Evolutionary conservation across 2,113 vertebrate genomes (phyloP).

Genomic region (Scolopax mira): DNA sequence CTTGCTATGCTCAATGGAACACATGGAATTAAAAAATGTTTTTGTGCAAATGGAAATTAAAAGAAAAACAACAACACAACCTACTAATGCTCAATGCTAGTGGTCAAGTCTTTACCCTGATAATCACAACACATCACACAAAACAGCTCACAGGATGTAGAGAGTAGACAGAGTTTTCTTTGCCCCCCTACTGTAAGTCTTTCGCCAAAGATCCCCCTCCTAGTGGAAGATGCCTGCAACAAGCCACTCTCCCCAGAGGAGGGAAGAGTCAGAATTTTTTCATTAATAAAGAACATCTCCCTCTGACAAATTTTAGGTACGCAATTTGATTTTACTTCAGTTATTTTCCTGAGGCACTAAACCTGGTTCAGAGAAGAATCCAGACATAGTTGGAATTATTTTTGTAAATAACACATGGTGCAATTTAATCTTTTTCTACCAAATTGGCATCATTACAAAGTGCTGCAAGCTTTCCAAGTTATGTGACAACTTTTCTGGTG

Average conservation of each 20-base stretch:
- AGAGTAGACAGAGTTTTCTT: not conserved
- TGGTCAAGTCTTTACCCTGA: not conserved
- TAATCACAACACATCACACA: not conserved
- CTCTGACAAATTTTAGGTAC: not conserved
- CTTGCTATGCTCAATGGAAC: not conserved
- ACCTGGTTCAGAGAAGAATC: not conserved
- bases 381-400: not conserved
- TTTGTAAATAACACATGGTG: conserved; percentile 43
- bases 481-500: not conserved
- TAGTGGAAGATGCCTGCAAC: not conserved
- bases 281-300: not conserved
- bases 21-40: fast-evolving
- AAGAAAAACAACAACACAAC: not conserved
- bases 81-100: not conserved
- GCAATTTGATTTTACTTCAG: not conserved
- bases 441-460: not conserved
- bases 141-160: not conserved
- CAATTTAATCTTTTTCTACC: conserved; percentile 14
- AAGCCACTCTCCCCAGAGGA: not conserved
- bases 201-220: not conserved
- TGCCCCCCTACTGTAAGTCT: not conserved
- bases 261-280: not conserved
- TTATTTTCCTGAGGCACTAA: conserved; percentile 3
- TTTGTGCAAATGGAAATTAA: not conserved
- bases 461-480: not conserved